Evolutionary conservation across 2,113 vertebrate genomes (phyloP), one percentile per base, ranked within the genome.

Genomic region (Poicephalus meyeri): DNA sequence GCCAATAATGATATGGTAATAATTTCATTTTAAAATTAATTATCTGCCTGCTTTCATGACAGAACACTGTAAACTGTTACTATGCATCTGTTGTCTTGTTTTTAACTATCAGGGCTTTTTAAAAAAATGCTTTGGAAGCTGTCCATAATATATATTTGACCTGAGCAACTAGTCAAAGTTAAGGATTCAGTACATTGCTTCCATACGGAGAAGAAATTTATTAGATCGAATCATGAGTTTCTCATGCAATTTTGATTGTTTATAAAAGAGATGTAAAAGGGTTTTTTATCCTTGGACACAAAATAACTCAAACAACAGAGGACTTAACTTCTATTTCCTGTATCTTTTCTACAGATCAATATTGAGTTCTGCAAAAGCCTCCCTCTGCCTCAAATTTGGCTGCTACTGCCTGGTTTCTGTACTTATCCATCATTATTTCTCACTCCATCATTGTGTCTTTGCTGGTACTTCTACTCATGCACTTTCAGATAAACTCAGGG

Each of bases 21-120:
- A 47, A 76, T 80, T 91, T 63, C 4, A 31, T 47, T 95, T 91
- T 79, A 91, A 97, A 79, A 95, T 96, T 94, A 97, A 71, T 79
- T 87, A 33, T 3, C 14, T 79, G 13, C 44, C 58, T 82, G 7
- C 17, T 95, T 86, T 84, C 21, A 50, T 21, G 56, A 28, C 3
- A 93, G 73, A 94, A 86, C 33, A 61, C 14, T 89, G 87, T 73
- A 35, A 80, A 37, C 6, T 82, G 56, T 60, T 31, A 39, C 3
- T 76, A 25, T 44, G 58, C 3, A 56, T 65, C 5, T 65, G 16
- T 41, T 77, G 4, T 33, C 10, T 28, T 50, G 2, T 13, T 82
- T 88, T 73, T 23, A 76, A 16, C 7, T 80, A 52, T n/a, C 7
- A 41, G 6, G 15, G 5, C 10, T 47, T 81, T 76, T 86, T 13